Conservation (phyloP, 2,797 vertebrate species). For the Sciurus vulgaris region DNA sequence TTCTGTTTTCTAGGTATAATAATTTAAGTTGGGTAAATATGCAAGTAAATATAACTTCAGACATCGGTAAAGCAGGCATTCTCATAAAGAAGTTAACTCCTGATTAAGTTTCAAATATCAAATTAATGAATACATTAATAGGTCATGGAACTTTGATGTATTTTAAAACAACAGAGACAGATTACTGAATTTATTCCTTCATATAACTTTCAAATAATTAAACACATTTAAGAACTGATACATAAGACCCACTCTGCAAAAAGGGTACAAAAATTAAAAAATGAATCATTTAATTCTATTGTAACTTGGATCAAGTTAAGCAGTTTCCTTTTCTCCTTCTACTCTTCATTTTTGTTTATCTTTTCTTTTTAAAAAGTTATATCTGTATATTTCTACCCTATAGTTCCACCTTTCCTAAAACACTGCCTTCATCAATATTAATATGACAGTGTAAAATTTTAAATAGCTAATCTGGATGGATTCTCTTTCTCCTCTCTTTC, state of each 20-base stretch:
- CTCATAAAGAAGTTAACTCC: slow-evolving; percentile 65
- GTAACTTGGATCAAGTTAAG: neutral
- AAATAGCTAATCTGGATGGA: neutral
- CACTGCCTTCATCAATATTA: neutral
- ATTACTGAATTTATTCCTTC: neutral
- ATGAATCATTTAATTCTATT: neutral
- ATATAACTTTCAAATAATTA: slow-evolving; percentile 58
- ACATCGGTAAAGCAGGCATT: slow-evolving; percentile 40
- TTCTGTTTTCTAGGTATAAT: slow-evolving; percentile 22
- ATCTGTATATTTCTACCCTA: neutral
- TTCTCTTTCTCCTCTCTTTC: neutral
- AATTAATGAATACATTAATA: slow-evolving; percentile 36
- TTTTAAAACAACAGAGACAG: neutral
- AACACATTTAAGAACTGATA: neutral
- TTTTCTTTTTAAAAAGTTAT: neutral
- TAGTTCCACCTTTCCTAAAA: neutral
- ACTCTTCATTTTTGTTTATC: neutral
- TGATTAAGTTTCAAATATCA: slow-evolving; percentile 59
- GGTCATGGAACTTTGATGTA: neutral
- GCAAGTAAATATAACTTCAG: neutral
- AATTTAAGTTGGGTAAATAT: slow-evolving; percentile 4
- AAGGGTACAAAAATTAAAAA: neutral
- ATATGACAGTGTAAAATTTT: neutral
- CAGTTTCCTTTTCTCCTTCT: neutral
- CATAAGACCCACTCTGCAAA: neutral